A percentile compares a stretch with the other conserved stretches of the same genome.
Conservation (phyloP, 2,113 vertebrate genomes). For the Rhinopomastus cyanomelas region DNA sequence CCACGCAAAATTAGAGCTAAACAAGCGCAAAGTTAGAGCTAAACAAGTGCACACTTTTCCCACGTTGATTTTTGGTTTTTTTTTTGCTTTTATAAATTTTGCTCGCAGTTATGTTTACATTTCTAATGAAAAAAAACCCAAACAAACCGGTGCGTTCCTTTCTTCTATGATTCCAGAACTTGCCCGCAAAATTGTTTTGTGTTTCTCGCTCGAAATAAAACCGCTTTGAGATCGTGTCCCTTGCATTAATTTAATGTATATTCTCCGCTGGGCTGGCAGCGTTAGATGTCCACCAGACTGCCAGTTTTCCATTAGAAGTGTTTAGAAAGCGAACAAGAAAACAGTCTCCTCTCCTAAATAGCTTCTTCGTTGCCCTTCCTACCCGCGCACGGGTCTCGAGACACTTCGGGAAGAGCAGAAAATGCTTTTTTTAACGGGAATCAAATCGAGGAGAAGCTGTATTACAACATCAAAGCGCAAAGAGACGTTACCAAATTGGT, state of each 20-base stretch:
- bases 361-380: neutral
- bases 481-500: slow-evolving; percentile 67
- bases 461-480: slow-evolving; percentile 62
- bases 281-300: neutral
- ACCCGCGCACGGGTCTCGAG: neutral
- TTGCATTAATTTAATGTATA: slow-evolving; percentile 57
- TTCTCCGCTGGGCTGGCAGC: slow-evolving; percentile 12
- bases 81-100: neutral
- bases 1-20: neutral
- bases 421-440: slow-evolving; percentile 57
- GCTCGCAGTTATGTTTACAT: neutral
- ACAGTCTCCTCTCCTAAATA: neutral
- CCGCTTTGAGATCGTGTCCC: slow-evolving; percentile 31
- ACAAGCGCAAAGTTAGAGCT: neutral
- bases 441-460: slow-evolving; percentile 61
- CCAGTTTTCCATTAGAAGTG: slow-evolving; percentile 5
- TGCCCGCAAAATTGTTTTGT: slow-evolving; percentile 15
- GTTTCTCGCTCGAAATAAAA: slow-evolving; percentile 47
- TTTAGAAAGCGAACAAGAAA: slow-evolving; percentile 47
- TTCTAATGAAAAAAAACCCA: neutral
- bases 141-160: neutral
- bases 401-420: slow-evolving; percentile 32
- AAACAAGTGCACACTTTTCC: neutral
- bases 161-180: slow-evolving; percentile 24
- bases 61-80: neutral